A percentile compares a stretch with the other conserved stretches of the same genome.
Conservation (phyloP, 2,888 invertebrate species). For the Byasa hedistus region DNA sequence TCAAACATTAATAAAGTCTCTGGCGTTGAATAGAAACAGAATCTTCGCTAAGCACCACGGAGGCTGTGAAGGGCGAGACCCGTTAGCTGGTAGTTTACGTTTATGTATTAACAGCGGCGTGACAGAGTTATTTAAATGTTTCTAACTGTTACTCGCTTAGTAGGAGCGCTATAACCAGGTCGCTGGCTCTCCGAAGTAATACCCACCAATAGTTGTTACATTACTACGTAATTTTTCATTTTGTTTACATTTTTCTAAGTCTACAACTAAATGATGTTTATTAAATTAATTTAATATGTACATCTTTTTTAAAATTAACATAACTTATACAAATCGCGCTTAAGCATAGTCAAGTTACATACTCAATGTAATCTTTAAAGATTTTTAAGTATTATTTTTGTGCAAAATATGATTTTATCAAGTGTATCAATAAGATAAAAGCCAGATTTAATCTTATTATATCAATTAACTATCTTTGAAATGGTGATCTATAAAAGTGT, state of each 20-base stretch:
- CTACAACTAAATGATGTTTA: slow-evolving; percentile 6
- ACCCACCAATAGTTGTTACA: slow-evolving; percentile 3
- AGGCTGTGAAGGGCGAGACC: slow-evolving; percentile 66
- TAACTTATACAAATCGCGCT: too few relatives aligned
- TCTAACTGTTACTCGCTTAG: slow-evolving; percentile 60
- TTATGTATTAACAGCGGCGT: slow-evolving; percentile 56
- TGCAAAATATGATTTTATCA: neutral
- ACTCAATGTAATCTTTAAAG: too few relatives aligned
- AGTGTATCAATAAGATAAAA: neutral
- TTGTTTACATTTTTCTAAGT: slow-evolving; percentile 6
- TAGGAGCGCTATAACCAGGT: slow-evolving; percentile 59
- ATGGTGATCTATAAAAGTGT: slow-evolving; percentile 20
- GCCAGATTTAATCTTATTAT: neutral
- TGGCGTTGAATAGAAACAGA: slow-evolving; percentile 38
- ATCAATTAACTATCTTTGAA: slow-evolving; percentile 17
- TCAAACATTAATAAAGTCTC: slow-evolving; percentile 46
- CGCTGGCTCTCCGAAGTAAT: slow-evolving; percentile 36
- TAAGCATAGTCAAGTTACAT: too few relatives aligned
- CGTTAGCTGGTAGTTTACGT: slow-evolving; percentile 54
- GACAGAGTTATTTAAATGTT: slow-evolving; percentile 71
- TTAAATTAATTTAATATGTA: neutral
- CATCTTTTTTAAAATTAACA: neutral
- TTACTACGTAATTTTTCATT: slow-evolving; percentile 18
- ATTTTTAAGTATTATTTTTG: too few relatives aligned
- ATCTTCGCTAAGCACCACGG: slow-evolving; percentile 34